These are phyloP conservation scores for Phallusia fumigata DNA, from an alignment of 23 tunicate species.

Conservation along the genomic window DNA sequence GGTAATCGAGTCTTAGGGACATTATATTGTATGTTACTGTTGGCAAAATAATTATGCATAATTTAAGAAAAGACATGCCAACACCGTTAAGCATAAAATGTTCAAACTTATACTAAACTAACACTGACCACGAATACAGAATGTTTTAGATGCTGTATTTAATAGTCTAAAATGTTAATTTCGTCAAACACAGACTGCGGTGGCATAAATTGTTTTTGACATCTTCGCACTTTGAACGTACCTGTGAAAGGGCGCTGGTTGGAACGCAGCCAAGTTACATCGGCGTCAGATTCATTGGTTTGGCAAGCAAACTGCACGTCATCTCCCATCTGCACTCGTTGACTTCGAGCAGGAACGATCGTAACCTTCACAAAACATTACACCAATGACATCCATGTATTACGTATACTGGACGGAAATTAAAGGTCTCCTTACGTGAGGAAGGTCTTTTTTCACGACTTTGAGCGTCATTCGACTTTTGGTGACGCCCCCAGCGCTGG, in stretches of 20 bases:
- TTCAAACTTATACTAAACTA: too few relatives aligned
- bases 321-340: slow-evolving; percentile 51
- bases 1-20: too few relatives aligned
- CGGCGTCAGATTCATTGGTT: slow-evolving; percentile 47
- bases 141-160: too few relatives aligned
- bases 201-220: too few relatives aligned
- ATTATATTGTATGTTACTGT: too few relatives aligned
- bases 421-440: slow-evolving; percentile 55
- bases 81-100: too few relatives aligned
- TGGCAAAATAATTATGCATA: too few relatives aligned
- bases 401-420: too few relatives aligned
- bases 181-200: too few relatives aligned
- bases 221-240: not conserved
- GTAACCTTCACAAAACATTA: slow-evolving; percentile 27
- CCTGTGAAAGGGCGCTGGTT: slow-evolving; percentile 60
- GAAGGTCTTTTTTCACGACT: slow-evolving; percentile 76
- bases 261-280: slow-evolving; percentile 72
- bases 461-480: slow-evolving; percentile 61
- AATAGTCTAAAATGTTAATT: too few relatives aligned
- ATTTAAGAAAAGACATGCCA: too few relatives aligned
- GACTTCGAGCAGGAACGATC: slow-evolving; percentile 36
- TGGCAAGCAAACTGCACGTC: slow-evolving; percentile 60
- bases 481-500: slow-evolving; percentile 58
- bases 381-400: not conserved
- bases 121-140: too few relatives aligned